Base-by-base conservation (phyloP, 1,140 invertebrate species). In the Zaprionus camerounensis region DNA sequence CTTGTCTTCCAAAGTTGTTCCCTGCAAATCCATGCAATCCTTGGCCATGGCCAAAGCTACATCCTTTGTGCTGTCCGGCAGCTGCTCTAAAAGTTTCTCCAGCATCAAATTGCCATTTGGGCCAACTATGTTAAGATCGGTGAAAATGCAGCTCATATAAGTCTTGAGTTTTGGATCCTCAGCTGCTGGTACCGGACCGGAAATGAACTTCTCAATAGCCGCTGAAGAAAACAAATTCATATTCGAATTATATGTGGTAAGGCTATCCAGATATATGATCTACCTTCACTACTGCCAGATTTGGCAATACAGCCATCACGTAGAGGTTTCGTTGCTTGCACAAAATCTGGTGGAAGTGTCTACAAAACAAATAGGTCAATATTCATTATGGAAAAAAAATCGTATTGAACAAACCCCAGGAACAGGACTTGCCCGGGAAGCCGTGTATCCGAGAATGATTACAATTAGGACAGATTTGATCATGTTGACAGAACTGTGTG, bases 61-160 rank as follows among this genome's bases (percentile, higher is more conserved):
- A 2, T 80, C 81, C 2, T 80, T 71, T 7, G 92, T 12, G n/a
- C 57, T 66, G 11, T 78, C 71, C 0, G 91, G 91, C 31, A 92
- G 38, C 1, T 67, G 69, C 20, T 74, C 56, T 4, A 78, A 77
- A 0, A 92, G 57, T 20, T 81, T 91, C 24, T 92, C 88, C 70
- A 91, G 68, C 68, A 92, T 88, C 0, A 92, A 82, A 53, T 92
- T 81, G 5, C 91, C 91, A 68, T 87, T 90, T 13, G 90, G 85
- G 53, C 92, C 91, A 9, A 92, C 85, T n/a, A 92, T 76, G 3
- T 81, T 62, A 7, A 88, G 71, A 38, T 92, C 91, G 28, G 85
- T 83, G 28, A 92, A 88, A 4, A 92, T 61, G 56, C 91, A 92
- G 58, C 91, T 91, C 91, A 92, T 92, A 15, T 92, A 92, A 41